Evolutionary conservation across 2,888 invertebrate genomes (phyloP), one percentile per base, ranked within the genome.

Genomic region (Acleris literana): DNA sequence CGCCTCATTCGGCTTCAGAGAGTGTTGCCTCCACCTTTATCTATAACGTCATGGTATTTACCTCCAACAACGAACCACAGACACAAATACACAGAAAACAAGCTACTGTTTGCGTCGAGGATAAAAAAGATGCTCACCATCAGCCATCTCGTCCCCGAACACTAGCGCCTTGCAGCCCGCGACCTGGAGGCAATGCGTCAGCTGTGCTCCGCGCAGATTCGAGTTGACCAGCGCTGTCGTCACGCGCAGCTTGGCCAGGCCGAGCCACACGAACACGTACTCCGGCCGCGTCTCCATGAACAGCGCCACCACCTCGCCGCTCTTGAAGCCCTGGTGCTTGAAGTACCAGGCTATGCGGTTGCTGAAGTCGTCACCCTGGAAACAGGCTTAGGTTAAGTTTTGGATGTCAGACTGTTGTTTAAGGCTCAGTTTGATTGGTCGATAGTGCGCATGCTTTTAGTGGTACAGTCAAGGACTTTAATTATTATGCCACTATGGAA

Each of bases 261-360:
- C 99, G 5, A 99, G 90, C 99, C 99, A 99, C 1, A 96, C 92
- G 74, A 96, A 96, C 0, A 97, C 94, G 82, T 96, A 98, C 83
- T 99, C 97, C 0, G 97, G 96, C 25, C 96, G 94, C 43, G 97
- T 97, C 82, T 99, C 98, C 96, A 98, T 96, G 71, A 97, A 93
- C 16, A 99, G 85, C 0, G 98, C 97, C 11, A 99, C 95, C 0
- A 96, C 95, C 80, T 99, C 98, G 0, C 97, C 98, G 60, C 94
- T 87, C 62, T 91, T 86, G 72, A 90, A 88, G 0, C 93, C 93
- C 69, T 91, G 90, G 0, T 89, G 81, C 64, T 93, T 93, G 74
- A 94, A 94, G 77, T 93, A 94, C 73, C 93, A 87, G 0, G 93
- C 94, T 33, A 94, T 86, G 53, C 92, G 90, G 73, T 94, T 94